Percentiles rank a stretch among this genome's conserved stretches.
Evolutionary conservation across 2,797 vertebrate species (phyloP).

Genomic region (Spondyliosoma cantharus): DNA sequence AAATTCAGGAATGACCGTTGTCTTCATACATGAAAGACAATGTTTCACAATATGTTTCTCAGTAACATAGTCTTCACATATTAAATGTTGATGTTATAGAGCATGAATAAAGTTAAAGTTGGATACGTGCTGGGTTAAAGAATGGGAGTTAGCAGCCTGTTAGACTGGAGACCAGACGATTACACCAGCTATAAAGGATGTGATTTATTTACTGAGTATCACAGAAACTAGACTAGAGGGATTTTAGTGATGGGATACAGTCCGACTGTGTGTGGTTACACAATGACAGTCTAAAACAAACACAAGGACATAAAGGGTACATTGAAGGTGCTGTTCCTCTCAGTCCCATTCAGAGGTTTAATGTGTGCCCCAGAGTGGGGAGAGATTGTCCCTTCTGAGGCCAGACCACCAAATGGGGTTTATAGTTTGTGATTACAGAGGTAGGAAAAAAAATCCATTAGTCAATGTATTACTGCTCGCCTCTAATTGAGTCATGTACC

Average conservation of each 20-base stretch:
- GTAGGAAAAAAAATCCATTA: constrained; percentile 35
- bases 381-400: constrained; percentile 27
- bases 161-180: constrained; percentile 67
- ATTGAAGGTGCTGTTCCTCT: constrained; percentile 30
- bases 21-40: constrained; percentile 22
- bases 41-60: background rate
- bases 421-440: constrained; percentile 45
- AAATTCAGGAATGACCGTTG: background rate
- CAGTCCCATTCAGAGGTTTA: constrained; percentile 35
- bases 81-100: constrained; percentile 68
- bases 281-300: constrained; percentile 73
- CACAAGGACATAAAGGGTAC: constrained; percentile 84
- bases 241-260: constrained; percentile 82
- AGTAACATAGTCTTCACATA: constrained; percentile 36
- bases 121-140: constrained; percentile 74
- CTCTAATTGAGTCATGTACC: constrained; percentile 75
- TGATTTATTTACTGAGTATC: constrained; percentile 46
- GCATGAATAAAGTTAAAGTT: constrained; percentile 61
- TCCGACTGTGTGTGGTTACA: constrained; percentile 70
- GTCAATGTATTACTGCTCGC: constrained; percentile 11
- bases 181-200: constrained; percentile 64
- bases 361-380: constrained; percentile 10
- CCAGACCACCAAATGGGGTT: constrained; percentile 27
- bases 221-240: constrained; percentile 72
- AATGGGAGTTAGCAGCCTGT: constrained; percentile 78